Base-by-base conservation (phyloP, 2,113 vertebrate species). In the Rhinolophus sinicus region DNA sequence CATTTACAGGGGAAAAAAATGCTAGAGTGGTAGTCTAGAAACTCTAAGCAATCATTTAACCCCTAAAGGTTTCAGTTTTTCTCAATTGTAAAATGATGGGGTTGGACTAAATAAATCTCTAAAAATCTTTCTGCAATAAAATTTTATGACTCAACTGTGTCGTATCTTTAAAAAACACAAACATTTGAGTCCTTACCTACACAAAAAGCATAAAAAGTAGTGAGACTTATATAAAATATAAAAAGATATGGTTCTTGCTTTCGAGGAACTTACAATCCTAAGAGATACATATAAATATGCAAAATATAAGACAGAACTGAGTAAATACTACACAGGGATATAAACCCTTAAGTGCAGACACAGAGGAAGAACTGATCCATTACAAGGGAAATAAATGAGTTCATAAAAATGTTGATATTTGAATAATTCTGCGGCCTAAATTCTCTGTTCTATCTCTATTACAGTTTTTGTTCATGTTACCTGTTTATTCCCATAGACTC, bases 111-210 rank as follows among this genome's bases (percentile, higher is more conserved):
- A 78, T 72, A 38, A 83, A 77, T 90, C 24, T 88, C 56, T 91
- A 88, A 93, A 28, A 92, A 93, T 90, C 52, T 67, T 93, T 88
- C 30, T 44, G 8, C n/a, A 93, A 67, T n/a, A 93, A 83, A 93
- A 89, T 47, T 65, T 88, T 88, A 80, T 81, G 26, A 89, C 70
- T 82, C 28, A 87, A 18, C 22, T 90, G 15, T 70, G 33, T 84
- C 44, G 6, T 69, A 73, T 38, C 52, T 85, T 85, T 14, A 89
- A 70, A 44, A 28, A 18, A 38, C 40, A 88, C 18, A n/a, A 60
- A 87, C 15, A 94, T 72, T 73, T 80, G 22, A 56, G 35, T 84
- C 90, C 5, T 83, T 90, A 82, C 88, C 16, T 90, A 76, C 78
- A 13, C 82, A 52, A 88, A 94, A 96, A 93, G 50, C 54, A 87